Evolutionary conservation across 2,797 vertebrate species (phyloP).

Genomic region (Antrozous pallidus): DNA sequence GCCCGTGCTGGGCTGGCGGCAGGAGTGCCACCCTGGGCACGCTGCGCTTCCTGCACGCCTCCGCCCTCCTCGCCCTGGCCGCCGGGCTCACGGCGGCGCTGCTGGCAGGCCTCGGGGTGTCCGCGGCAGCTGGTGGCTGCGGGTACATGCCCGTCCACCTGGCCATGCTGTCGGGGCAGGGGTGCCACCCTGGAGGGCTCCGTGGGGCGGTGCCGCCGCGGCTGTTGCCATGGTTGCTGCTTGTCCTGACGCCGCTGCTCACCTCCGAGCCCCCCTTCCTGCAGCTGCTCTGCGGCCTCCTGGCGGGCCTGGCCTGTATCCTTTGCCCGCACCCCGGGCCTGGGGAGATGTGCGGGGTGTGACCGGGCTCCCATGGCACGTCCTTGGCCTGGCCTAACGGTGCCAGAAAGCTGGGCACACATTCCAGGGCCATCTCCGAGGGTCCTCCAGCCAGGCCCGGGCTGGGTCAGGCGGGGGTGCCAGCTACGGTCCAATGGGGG

Average conservation of each 20-base stretch:
- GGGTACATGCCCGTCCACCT: conserved; percentile 88
- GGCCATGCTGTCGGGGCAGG: conserved; percentile 87
- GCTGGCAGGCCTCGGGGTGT: conserved; percentile 82
- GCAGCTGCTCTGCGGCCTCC: conserved; percentile 89
- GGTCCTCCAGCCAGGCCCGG: neutral
- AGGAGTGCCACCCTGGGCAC: conserved; percentile 89
- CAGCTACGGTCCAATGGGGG: neutral
- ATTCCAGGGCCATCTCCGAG: neutral
- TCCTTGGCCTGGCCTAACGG: neutral
- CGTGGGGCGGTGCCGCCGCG: conserved; percentile 79
- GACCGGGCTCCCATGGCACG: neutral
- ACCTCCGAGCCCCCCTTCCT: conserved; percentile 84
- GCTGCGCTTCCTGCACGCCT: conserved; percentile 84
- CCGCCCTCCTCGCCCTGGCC: conserved; percentile 80
- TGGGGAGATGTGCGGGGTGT: neutral
- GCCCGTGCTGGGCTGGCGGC: conserved; percentile 83
- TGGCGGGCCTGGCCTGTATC: conserved; percentile 92
- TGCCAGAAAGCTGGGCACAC: neutral
- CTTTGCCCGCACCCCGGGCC: conserved; percentile 75
- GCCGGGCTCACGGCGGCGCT: conserved; percentile 87
- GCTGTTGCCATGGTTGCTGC: conserved; percentile 85
- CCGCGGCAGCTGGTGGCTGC: conserved; percentile 82
- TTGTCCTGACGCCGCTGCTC: conserved; percentile 84
- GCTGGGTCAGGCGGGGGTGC: neutral
- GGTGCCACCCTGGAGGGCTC: conserved; percentile 77